Percentiles rank a stretch among this genome's conserved stretches.
phyloP scores from a whole-genome alignment of 2,113 vertebrate genomes.

The Actenoides hombroni region DNA sequence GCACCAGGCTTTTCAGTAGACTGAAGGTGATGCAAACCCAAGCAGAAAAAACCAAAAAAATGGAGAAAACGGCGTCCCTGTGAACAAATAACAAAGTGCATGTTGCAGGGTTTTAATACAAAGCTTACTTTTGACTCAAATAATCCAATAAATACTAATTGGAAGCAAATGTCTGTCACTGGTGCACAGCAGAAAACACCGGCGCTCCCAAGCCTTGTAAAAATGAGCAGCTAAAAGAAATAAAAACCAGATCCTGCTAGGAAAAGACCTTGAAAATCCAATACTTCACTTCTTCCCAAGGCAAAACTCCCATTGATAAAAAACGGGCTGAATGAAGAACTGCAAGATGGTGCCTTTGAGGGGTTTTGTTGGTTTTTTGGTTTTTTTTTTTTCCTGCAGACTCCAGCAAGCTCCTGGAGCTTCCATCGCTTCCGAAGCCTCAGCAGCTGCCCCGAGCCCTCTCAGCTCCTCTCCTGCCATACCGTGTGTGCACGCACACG shows the following conservation, averaged over 20 bases:
- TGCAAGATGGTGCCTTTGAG: background rate
- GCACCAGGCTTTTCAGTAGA: background rate
- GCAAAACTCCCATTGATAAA: background rate
- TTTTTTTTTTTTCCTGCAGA: background rate
- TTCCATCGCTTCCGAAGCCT: background rate
- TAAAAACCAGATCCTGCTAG: background rate
- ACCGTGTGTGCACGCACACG: background rate
- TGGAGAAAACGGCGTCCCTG: background rate
- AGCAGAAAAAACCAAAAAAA: background rate
- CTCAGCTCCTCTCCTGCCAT: background rate
- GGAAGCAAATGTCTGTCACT: slow-evolving; percentile 6
- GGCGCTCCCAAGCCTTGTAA: background rate
- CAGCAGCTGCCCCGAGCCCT: background rate
- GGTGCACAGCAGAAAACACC: background rate
- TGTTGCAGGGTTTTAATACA: background rate
- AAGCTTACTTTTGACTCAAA: slow-evolving; percentile 7
- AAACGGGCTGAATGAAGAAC: background rate
- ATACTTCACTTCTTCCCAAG: background rate
- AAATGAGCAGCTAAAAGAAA: background rate
- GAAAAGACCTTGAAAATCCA: background rate
- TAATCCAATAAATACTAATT: slow-evolving; percentile 31
- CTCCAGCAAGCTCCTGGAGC: background rate
- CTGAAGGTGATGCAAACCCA: background rate
- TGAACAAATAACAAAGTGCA: background rate
- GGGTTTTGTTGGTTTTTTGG: background rate